Base-by-base conservation (phyloP, 2,888 invertebrate species). In the Trichopria drosophilae region DNA sequence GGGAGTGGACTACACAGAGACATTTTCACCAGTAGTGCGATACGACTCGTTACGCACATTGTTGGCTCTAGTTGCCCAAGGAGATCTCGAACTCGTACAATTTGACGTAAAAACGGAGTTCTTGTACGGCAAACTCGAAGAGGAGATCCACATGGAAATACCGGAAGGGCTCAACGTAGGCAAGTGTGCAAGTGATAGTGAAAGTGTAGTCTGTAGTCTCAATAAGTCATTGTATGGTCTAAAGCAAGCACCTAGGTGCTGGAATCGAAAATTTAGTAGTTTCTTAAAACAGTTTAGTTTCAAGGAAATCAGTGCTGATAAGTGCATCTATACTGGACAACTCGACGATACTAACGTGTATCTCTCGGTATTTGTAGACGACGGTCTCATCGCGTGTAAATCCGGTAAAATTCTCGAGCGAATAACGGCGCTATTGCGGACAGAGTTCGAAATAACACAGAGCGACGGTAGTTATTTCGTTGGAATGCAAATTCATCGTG, bases 401-500 rank as follows among this genome's bases (percentile, higher is more conserved):
- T 40, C 22, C 36, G 37, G 20, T 20, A 39, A 16, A n/a, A n/a
- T n/a, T n/a, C n/a, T n/a, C n/a, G n/a, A n/a, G n/a, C n/a, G n/a
- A n/a, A n/a, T n/a, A n/a, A 13, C 24, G 2, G 4, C 48, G 6
- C 13, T 3, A 6, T 32, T 43, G 20, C 15, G 43, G n/a, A 12
- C 13, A 7, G 19, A 18, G 10, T 51, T 51, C 15, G 29, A 48
- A 22, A 41, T 26, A 7, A 57, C 48, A 13, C 7, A 42, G 7
- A 29, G 26, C 2, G 46, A 54, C 6, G 29, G 24, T 3, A 35
- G 29, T 2, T 12, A 18, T 20, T 55, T 54, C 16, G 51, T 48
- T 23, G 52, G 52, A 10, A 20, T 52, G 26, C 41, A 57, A 47
- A 55, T 55, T 18, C 16, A 12, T 4, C 42, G 47, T 10, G 22